phyloP scores from a whole-genome alignment of 2,888 invertebrate species.

The Pachymerium ferrugineum region DNA sequence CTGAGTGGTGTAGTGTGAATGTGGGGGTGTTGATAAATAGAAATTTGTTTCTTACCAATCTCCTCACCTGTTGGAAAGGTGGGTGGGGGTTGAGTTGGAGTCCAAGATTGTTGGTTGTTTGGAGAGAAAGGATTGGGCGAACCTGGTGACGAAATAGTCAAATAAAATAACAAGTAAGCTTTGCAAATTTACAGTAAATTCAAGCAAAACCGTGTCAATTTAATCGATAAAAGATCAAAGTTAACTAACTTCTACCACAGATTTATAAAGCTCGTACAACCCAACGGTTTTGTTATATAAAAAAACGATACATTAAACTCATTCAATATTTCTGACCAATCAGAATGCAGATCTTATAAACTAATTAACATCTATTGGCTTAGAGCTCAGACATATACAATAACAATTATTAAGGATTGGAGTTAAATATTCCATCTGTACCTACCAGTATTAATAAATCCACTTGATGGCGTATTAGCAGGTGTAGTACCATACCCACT shows the following conservation, averaged over 20 bases:
- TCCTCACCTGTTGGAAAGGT: background rate
- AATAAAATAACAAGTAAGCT: too few species aligned
- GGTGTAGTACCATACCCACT: background rate
- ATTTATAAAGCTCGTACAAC: too few species aligned
- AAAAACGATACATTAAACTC: too few species aligned
- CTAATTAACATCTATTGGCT: too few species aligned
- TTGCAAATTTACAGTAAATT: too few species aligned
- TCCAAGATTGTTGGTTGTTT: background rate
- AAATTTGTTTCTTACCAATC: background rate
- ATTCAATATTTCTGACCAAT: too few species aligned
- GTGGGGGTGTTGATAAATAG: background rate
- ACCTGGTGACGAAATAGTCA: background rate
- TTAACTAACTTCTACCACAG: too few species aligned
- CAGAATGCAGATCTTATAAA: too few species aligned
- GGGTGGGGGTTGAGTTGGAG: conserved; percentile 2
- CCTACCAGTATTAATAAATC: background rate
- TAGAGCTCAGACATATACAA: too few species aligned
- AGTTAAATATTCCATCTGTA: background rate
- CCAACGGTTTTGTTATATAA: too few species aligned
- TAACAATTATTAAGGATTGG: background rate
- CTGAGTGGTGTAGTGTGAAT: background rate
- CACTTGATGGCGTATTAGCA: background rate
- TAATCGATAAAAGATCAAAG: too few species aligned
- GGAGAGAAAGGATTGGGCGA: conserved; percentile 1
- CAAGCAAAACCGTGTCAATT: too few species aligned